Conservation (phyloP, 2,888 invertebrate species). For the Hypsopygia costalis region DNA sequence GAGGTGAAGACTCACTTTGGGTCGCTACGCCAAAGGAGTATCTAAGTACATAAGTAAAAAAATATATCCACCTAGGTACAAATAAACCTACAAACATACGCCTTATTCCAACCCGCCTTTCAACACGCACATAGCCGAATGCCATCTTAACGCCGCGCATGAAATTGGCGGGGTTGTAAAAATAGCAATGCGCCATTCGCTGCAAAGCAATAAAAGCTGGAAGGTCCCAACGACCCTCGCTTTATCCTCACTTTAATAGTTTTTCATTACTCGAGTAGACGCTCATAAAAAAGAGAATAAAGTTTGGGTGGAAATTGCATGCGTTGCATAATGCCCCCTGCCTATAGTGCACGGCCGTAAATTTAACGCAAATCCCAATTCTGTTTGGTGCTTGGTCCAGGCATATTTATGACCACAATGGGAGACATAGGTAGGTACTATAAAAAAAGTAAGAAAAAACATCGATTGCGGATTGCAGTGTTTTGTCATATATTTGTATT, state of each 20-base stretch:
- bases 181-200: constrained; percentile 62
- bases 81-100: no score
- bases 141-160: constrained; percentile 59
- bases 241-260: constrained; percentile 74
- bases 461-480: no score
- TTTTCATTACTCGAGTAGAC: constrained; percentile 79
- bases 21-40: no score
- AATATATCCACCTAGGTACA: no score
- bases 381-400: constrained; percentile 49
- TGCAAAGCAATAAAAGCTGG: constrained; percentile 57
- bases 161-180: constrained; percentile 67
- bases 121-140: constrained; percentile 29
- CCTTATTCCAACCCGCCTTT: no score
- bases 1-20: no score
- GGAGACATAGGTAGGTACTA: constrained; percentile 19
- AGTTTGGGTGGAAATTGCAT: constrained; percentile 72
- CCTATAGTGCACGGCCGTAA: constrained; percentile 50
- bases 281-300: constrained; percentile 66
- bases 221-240: constrained; percentile 68
- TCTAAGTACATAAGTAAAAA: no score
- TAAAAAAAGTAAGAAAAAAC: no score
- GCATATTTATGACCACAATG: constrained; percentile 47
- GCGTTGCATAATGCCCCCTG: constrained; percentile 63
- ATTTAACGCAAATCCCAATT: constrained; percentile 54
- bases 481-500: no score